phyloP scores from a whole-genome alignment of 2,113 vertebrate genomes.

The Progne subis region DNA sequence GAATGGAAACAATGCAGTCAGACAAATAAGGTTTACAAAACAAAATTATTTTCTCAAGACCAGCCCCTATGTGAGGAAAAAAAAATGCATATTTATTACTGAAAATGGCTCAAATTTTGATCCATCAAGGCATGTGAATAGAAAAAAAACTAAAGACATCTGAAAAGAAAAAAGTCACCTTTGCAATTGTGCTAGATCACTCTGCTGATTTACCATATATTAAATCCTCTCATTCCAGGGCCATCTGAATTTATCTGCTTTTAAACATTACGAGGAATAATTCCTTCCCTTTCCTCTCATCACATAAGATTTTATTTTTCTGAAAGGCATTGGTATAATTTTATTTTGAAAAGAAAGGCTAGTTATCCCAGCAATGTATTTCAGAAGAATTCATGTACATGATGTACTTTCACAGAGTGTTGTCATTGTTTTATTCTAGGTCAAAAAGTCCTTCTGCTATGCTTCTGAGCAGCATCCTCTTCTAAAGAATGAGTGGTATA shows the following conservation, averaged over 20 bases:
- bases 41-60: background rate
- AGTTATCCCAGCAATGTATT: constrained; percentile 10
- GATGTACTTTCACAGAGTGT: background rate
- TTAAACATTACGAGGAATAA: background rate
- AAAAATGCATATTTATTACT: background rate
- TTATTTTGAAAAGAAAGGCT: background rate
- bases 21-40: background rate
- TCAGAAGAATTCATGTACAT: background rate
- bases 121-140: background rate
- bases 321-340: background rate
- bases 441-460: background rate
- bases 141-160: background rate
- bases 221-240: background rate
- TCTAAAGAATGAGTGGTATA: background rate
- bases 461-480: background rate
- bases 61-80: background rate
- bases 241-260: background rate
- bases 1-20: background rate
- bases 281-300: background rate
- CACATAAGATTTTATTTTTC: background rate
- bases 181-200: background rate
- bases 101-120: background rate
- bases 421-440: constrained; percentile 12
- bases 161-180: background rate
- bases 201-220: background rate